Conservation (phyloP, 2,797 vertebrate genomes). For the Columba guinea region DNA sequence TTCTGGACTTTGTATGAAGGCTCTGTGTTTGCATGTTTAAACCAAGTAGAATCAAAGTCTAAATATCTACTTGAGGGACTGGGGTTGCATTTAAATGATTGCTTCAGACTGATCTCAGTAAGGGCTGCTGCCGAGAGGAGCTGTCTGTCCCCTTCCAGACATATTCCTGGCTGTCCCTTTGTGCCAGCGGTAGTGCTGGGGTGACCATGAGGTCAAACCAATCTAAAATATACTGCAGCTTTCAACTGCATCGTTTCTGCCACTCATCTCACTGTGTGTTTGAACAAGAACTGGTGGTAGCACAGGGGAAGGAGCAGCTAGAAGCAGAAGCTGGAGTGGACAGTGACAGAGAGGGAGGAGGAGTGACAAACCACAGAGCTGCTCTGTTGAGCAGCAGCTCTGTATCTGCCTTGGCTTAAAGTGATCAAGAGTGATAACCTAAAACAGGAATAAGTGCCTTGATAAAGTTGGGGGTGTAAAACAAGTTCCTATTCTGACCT, state of each 20-base stretch:
- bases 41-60: neutral
- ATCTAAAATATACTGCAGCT: neutral
- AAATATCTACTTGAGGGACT: neutral
- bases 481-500: neutral
- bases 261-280: neutral
- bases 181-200: neutral
- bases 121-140: neutral
- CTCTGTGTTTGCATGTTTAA: neutral
- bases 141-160: neutral
- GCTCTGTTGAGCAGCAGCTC: neutral
- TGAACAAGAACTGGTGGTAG: neutral
- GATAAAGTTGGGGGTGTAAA: neutral
- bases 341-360: neutral
- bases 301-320: neutral
- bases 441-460: neutral
- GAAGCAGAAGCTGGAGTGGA: neutral
- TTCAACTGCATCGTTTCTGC: neutral
- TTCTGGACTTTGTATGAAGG: neutral
- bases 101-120: neutral
- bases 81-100: neutral
- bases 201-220: accelerated
- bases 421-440: neutral
- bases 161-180: neutral
- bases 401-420: accelerated
- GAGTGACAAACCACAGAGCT: neutral